Conservation (phyloP, 2,113 vertebrate species). For the Halcyon senegalensis region DNA sequence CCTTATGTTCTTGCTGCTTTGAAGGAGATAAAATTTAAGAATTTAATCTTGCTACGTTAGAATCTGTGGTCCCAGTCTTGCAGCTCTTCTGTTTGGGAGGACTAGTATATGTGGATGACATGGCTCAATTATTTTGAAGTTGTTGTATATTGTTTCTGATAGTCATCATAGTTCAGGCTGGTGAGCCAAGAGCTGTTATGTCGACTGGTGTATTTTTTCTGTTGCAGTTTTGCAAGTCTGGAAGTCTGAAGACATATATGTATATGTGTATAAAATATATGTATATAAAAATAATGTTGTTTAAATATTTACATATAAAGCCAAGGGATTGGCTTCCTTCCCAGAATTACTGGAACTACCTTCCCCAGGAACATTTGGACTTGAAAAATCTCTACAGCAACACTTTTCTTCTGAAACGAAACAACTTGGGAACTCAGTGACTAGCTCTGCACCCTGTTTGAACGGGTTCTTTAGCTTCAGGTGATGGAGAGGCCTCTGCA, state of each 20-base stretch:
- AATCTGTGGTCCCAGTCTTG: background rate
- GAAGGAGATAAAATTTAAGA: background rate
- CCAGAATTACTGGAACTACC: constrained; percentile 84
- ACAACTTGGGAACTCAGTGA: constrained; percentile 68
- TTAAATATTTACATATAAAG: constrained; percentile 84
- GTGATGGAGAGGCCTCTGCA: background rate
- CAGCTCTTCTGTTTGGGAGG: background rate
- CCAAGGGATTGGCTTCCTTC: constrained; percentile 75
- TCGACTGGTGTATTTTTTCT: background rate
- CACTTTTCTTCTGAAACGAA: constrained; percentile 71
- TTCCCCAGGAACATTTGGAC: constrained; percentile 83
- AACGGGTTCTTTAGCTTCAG: constrained; percentile 4
- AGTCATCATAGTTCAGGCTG: background rate
- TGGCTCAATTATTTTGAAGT: background rate
- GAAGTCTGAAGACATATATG: constrained; percentile 43
- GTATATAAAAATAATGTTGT: constrained; percentile 77
- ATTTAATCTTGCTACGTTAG: background rate
- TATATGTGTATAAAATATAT: constrained; percentile 64
- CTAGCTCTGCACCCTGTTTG: constrained; percentile 52
- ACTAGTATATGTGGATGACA: background rate
- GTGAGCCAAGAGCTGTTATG: background rate
- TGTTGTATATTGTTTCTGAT: background rate
- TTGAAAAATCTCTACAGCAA: constrained; percentile 79
- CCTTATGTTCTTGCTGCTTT: background rate
- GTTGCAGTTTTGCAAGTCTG: constrained; percentile 47